Evolutionary conservation across 2,888 invertebrate genomes (phyloP).

Genomic region (Gymnosoma rotundatum): DNA sequence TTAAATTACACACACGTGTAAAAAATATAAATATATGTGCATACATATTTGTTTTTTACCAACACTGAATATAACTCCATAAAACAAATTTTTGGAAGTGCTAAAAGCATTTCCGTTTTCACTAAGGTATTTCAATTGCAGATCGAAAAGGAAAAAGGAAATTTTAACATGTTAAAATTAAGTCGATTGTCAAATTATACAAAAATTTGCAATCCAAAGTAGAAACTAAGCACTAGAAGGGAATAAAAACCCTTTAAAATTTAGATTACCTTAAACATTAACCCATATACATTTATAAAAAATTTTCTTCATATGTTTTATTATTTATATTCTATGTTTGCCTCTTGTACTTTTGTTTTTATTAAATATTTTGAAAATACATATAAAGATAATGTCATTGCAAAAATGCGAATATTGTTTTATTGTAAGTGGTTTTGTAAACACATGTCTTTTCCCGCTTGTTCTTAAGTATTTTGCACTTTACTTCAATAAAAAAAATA

Average conservation of each 20-base stretch:
- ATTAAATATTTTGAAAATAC: slow-evolving; percentile 8
- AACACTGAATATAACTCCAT: neutral
- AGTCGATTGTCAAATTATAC: no score
- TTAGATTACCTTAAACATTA: no score
- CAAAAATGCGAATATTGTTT: slow-evolving; percentile 22
- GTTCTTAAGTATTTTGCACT: slow-evolving; percentile 24
- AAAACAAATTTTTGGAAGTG: slow-evolving; percentile 5
- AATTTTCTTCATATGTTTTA: neutral
- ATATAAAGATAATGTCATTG: slow-evolving; percentile 28
- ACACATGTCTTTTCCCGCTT: slow-evolving; percentile 53
- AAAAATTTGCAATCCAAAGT: no score
- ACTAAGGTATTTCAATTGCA: neutral
- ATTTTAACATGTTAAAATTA: slow-evolving; percentile 74
- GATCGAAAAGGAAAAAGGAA: slow-evolving; percentile 43
- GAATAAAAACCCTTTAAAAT: no score
- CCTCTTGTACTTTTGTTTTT: neutral
- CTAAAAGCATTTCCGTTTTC: slow-evolving; percentile 50
- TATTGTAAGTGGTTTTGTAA: slow-evolving; percentile 60
- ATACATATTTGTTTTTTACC: neutral
- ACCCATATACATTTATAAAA: no score
- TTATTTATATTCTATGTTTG: no score
- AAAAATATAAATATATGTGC: no score
- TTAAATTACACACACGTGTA: no score
- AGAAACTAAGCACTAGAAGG: no score
- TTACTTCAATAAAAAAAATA: neutral